Conservation (phyloP, 2,797 vertebrate species). For the Pseudotriccus pelzelni region DNA sequence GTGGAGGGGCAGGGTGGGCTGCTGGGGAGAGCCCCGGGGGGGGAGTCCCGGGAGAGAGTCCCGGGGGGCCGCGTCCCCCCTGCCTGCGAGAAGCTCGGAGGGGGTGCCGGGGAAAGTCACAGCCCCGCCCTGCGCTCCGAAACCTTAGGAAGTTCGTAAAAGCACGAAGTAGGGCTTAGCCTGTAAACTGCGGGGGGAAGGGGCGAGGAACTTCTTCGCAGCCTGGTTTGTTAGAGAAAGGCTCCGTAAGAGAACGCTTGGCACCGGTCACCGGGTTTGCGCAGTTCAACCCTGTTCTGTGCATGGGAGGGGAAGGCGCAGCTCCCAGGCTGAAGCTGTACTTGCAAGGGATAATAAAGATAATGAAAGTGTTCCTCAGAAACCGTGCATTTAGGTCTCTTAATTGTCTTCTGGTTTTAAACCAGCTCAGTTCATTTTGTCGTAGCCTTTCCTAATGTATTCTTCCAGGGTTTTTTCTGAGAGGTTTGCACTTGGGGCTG, state of each 20-base stretch:
- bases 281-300: accelerated
- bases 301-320: accelerated
- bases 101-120: accelerated
- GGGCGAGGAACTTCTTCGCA: not conserved
- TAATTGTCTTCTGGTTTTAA: not conserved
- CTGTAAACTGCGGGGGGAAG: not conserved
- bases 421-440: not conserved
- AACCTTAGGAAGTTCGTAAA: not conserved
- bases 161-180: not conserved
- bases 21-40: not conserved
- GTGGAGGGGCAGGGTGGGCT: not conserved
- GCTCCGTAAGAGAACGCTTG: accelerated
- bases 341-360: not conserved
- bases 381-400: not conserved
- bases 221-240: accelerated
- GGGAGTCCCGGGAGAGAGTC: no score
- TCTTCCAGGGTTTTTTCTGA: not conserved
- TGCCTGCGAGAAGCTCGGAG: accelerated
- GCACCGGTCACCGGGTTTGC: accelerated
- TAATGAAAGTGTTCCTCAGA: not conserved
- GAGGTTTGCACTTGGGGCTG: not conserved
- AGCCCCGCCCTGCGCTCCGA: accelerated
- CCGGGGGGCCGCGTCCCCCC: no score
- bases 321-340: not conserved
- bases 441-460: accelerated